A percentile compares a stretch with the other conserved stretches of the same genome.
phyloP scores from a whole-genome alignment of 2,888 invertebrate species.

The Nephrotoma flavescens region DNA sequence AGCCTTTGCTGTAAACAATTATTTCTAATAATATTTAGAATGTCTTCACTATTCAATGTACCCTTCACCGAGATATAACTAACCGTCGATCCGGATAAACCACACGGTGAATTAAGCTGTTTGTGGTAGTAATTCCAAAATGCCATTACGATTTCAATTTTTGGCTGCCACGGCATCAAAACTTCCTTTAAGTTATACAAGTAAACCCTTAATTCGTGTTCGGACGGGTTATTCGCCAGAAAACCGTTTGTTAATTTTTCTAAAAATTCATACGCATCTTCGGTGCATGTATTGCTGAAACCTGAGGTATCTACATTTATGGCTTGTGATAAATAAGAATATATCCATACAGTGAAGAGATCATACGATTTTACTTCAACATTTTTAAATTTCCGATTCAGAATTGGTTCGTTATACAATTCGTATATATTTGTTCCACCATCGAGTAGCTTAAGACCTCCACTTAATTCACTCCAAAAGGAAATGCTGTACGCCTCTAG shows the following conservation, averaged over 20 bases:
- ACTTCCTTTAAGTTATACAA: constrained; percentile 29
- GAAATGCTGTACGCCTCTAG: constrained; percentile 24
- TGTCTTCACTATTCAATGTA: not conserved
- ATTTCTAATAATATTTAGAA: not conserved
- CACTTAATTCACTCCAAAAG: constrained; percentile 35
- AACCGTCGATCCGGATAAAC: constrained; percentile 30
- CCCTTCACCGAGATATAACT: not conserved
- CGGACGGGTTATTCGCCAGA: constrained; percentile 31
- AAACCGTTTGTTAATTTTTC: constrained; percentile 34
- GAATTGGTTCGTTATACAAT: not conserved
- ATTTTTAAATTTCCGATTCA: not conserved
- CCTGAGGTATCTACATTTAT: constrained; percentile 11
- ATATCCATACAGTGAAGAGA: constrained; percentile 22
- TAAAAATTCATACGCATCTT: constrained; percentile 30
- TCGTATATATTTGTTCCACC: constrained; percentile 14
- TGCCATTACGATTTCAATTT: constrained; percentile 33
- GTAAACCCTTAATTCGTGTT: constrained; percentile 34
- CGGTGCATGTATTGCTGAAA: constrained; percentile 3
- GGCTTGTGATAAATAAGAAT: constrained; percentile 23
- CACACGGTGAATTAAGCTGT: constrained; percentile 38
- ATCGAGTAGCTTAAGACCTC: constrained; percentile 22
- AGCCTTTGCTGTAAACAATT: constrained; percentile 9
- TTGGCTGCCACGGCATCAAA: constrained; percentile 32
- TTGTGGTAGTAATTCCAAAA: constrained; percentile 45
- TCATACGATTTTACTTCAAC: constrained; percentile 14